A percentile compares a stretch with the other conserved stretches of the same genome.
These are phyloP conservation scores for Gallinago paraguaiae DNA, from an alignment of 2,113 vertebrate species.

Conservation along the genomic window DNA sequence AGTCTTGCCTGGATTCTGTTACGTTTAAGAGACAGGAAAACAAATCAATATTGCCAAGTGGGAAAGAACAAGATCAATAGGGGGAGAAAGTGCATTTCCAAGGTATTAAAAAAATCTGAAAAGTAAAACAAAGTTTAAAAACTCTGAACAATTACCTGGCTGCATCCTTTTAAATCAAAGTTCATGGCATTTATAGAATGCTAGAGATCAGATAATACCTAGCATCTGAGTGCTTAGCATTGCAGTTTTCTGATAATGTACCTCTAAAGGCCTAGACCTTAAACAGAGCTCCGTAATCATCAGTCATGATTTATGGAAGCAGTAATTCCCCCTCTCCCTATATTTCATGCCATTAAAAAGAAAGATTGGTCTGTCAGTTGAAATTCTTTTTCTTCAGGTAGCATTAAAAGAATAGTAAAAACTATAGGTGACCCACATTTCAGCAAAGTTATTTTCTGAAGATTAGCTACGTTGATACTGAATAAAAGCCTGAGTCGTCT, in stretches of 20 bases:
- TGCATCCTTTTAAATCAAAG: constrained; percentile 61
- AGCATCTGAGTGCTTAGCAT: constrained; percentile 19
- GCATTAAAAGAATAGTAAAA: background rate
- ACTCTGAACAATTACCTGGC: constrained; percentile 46
- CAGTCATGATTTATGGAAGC: constrained; percentile 49
- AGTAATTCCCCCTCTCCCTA: background rate
- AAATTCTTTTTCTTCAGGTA: background rate
- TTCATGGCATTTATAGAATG: constrained; percentile 34
- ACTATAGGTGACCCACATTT: background rate
- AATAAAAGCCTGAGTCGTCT: background rate
- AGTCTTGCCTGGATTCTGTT: constrained; percentile 40
- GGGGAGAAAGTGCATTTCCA: constrained; percentile 7
- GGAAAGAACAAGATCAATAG: constrained; percentile 58
- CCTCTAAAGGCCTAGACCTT: constrained; percentile 33
- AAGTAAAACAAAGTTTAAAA: constrained; percentile 48
- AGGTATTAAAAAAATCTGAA: constrained; percentile 53
- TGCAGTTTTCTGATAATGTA: constrained; percentile 54
- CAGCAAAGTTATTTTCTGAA: background rate
- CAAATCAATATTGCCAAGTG: constrained; percentile 64
- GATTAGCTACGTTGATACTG: background rate
- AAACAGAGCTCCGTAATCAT: constrained; percentile 21
- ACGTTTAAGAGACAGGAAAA: constrained; percentile 51
- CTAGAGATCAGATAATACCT: constrained; percentile 33
- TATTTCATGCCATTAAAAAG: constrained; percentile 28
- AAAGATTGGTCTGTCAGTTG: background rate